These are phyloP conservation scores for Podarcis lilfordi DNA, from an alignment of 2,797 vertebrate genomes.

Conservation along the genomic window DNA sequence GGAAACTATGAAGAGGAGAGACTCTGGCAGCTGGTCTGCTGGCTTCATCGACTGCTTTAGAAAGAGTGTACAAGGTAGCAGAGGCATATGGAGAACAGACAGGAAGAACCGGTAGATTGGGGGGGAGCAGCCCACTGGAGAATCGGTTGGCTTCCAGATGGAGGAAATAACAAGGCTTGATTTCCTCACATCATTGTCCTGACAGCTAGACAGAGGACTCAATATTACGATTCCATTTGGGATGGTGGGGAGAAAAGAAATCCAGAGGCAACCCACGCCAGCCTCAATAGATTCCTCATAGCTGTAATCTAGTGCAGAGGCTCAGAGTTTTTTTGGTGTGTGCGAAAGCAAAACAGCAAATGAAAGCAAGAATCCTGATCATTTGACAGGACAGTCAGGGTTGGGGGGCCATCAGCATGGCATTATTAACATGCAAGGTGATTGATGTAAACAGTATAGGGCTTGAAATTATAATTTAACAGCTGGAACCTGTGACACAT, in stretches of 20 bases:
- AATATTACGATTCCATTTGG: slow-evolving; percentile 47
- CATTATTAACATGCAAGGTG: not conserved
- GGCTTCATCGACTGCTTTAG: slow-evolving; percentile 27
- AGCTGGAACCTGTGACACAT: not conserved
- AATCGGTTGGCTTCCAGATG: slow-evolving; percentile 38
- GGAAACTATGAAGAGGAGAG: slow-evolving; percentile 55
- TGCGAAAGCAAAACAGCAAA: not conserved
- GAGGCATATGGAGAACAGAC: not conserved
- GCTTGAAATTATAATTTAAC: not conserved
- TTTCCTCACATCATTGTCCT: slow-evolving; percentile 49
- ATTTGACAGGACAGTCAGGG: too few relatives aligned
- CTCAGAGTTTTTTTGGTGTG: not conserved
- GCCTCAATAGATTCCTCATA: not conserved
- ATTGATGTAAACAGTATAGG: not conserved
- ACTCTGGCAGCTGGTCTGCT: not conserved
- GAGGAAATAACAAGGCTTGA: slow-evolving; percentile 31
- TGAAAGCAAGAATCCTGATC: not conserved
- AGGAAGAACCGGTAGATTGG: not conserved
- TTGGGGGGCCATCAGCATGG: too few relatives aligned
- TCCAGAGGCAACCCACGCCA: not conserved
- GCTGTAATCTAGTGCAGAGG: not conserved
- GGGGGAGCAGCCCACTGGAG: not conserved
- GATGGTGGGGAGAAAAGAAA: not conserved
- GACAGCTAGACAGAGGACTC: slow-evolving; percentile 51
- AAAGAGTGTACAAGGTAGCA: not conserved